Base-by-base conservation (phyloP, 2,113 vertebrate species). In the Callionymus lyra region DNA sequence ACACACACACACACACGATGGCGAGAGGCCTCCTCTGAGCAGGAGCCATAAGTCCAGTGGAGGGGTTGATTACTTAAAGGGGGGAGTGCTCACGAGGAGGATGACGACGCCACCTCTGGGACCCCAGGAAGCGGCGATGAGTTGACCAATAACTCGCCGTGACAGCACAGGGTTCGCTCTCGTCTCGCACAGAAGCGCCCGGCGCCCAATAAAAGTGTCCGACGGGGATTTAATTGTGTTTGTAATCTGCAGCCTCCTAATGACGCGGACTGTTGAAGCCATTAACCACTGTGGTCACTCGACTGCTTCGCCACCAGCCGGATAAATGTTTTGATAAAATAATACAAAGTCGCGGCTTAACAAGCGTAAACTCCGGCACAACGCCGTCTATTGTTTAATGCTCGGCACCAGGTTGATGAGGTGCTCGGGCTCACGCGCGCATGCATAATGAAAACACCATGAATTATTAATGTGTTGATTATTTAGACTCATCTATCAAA, bases 381-480 rank as follows among this genome's bases (percentile, higher is more conserved):
- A 83, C 86, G 82, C 85, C 86, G 75, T 84, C 89, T 86, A 90
- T 97, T 97, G 94, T 97, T 94, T 94, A 90, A 91, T 84, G 87
- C 82, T 85, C 87, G 91, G 90, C 92, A 90, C 85, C 87, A 88
- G 89, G 91, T 87, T 94, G 92, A 94, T 93, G 92, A 91, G 91
- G 90, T 91, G 87, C 88, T 92, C 90, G 91, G 89, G 92, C 90
- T 88, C 88, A 87, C 90, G 90, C 75, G 90, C 85, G 89, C 92
- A 92, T 90, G 91, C 92, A 98, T 96, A 99, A 99, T 97, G 91
- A 93, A 95, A 90, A 89, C 78, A 69, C 72, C 80, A 94, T 99
- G 94, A 94, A 99, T 99, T 99, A 99, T 99, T 98, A 97, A 99
- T 98, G 91, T 88, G 83, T 88, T 93, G 91, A 91, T 98, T 98